phyloP scores from a whole-genome alignment of 2,113 vertebrate genomes.

The Datnioides undecimradiatus region DNA sequence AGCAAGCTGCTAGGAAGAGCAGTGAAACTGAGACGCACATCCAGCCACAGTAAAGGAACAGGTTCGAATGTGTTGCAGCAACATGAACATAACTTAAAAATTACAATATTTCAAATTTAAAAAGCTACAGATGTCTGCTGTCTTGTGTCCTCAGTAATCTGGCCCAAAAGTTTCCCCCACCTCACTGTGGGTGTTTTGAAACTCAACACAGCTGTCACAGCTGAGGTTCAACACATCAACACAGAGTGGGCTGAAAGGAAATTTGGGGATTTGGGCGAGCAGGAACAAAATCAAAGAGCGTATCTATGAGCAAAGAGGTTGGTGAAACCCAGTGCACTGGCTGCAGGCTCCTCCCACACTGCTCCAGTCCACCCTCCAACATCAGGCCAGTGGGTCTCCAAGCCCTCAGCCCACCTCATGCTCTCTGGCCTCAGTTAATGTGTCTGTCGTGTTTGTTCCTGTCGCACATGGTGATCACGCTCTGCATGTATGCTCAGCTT shows the following conservation, averaged over 20 bases:
- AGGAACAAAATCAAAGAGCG: conserved; percentile 3
- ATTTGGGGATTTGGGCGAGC: conserved; percentile 10
- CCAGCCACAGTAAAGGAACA: background rate
- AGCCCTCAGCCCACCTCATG: background rate
- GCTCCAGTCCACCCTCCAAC: background rate
- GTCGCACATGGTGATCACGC: conserved; percentile 1
- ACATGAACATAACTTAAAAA: background rate
- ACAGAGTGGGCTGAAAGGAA: background rate
- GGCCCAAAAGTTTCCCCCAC: background rate
- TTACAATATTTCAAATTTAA: background rate
- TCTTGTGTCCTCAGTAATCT: background rate
- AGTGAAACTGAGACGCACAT: background rate
- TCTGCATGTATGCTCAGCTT: background rate
- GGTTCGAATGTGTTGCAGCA: background rate
- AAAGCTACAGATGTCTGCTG: background rate
- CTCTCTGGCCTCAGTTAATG: background rate
- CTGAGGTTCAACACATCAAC: conserved; percentile 19
- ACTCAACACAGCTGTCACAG: conserved; percentile 20
- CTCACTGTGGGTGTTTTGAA: conserved; percentile 14
- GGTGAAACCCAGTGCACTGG: background rate
- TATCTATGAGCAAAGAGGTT: background rate
- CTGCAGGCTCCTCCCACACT: background rate
- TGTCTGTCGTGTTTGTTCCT: background rate
- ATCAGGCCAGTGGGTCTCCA: background rate
- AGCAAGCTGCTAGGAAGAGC: background rate